Conservation (phyloP, 2,797 vertebrate genomes). For the Eremophila alpestris region DNA sequence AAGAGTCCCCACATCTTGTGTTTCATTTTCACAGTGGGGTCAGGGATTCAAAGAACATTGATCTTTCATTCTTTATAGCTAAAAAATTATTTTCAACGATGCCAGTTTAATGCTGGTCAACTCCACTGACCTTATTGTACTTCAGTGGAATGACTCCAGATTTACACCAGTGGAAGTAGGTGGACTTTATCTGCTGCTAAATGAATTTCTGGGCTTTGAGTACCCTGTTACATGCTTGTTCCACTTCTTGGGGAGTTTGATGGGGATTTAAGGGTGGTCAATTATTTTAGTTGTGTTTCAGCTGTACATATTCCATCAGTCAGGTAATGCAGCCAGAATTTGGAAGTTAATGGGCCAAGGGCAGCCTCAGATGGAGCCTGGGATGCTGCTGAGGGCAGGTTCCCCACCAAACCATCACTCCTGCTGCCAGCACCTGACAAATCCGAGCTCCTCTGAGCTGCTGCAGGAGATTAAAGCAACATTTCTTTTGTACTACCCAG, state of each 20-base stretch:
- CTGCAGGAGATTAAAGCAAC: slow-evolving; percentile 55
- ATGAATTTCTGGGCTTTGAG: slow-evolving; percentile 1
- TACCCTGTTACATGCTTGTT: background rate
- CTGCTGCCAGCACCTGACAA: slow-evolving; percentile 32
- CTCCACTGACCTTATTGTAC: slow-evolving; percentile 24
- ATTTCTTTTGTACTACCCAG: slow-evolving; percentile 55
- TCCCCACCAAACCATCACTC: slow-evolving; percentile 6
- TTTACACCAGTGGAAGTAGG: background rate
- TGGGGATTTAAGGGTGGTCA: background rate
- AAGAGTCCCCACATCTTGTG: slow-evolving; percentile 30
- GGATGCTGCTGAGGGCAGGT: background rate
- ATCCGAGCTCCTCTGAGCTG: background rate
- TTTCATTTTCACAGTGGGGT: slow-evolving; percentile 35
- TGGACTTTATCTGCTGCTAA: background rate
- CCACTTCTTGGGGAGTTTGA: background rate
- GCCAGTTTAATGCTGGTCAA: slow-evolving; percentile 26
- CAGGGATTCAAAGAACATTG: slow-evolving; percentile 51
- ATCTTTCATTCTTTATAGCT: slow-evolving; percentile 48
- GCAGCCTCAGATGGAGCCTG: background rate
- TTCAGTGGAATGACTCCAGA: background rate
- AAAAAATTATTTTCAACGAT: background rate
- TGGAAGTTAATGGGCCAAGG: slow-evolving; percentile 30
- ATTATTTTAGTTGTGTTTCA: background rate
- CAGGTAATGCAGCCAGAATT: background rate
- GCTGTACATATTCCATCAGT: background rate